phyloP scores from a whole-genome alignment of 2,797 vertebrate genomes.

The Poeciliopsis infans region DNA sequence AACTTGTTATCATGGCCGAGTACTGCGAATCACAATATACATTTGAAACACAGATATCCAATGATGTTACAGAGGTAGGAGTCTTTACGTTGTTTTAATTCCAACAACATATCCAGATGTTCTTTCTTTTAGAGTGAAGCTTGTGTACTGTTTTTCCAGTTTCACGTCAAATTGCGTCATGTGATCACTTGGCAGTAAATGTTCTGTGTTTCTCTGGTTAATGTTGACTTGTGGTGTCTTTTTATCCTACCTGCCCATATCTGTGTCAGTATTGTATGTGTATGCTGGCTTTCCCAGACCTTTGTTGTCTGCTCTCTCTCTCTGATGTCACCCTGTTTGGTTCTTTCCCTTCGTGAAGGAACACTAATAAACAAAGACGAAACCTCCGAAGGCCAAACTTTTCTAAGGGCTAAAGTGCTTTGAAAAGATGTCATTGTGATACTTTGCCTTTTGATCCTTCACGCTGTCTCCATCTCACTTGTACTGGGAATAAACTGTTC shows the following conservation, averaged over 20 bases:
- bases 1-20: not conserved
- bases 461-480: constrained; percentile 29
- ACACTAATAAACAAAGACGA: constrained; percentile 52
- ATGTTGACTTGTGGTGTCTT: not conserved
- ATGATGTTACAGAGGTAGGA: not conserved
- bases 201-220: not conserved
- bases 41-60: not conserved
- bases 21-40: not conserved
- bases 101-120: not conserved
- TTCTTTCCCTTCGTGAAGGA: constrained; percentile 51
- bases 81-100: not conserved
- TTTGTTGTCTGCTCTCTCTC: constrained; percentile 26
- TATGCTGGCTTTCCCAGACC: constrained; percentile 10
- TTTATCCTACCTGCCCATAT: not conserved
- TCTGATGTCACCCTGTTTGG: constrained; percentile 41
- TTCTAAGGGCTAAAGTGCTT: constrained; percentile 39
- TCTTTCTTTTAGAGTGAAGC: not conserved
- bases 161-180: not conserved
- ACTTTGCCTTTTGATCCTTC: constrained; percentile 50
- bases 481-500: constrained; percentile 42
- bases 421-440: constrained; percentile 62
- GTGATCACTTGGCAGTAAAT: not conserved
- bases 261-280: constrained; percentile 16
- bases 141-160: not conserved
- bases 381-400: constrained; percentile 48